Evolutionary conservation across 1,140 invertebrate genomes (phyloP), one percentile per base, ranked within the genome.

Genomic region (Halictus rubicundus): DNA sequence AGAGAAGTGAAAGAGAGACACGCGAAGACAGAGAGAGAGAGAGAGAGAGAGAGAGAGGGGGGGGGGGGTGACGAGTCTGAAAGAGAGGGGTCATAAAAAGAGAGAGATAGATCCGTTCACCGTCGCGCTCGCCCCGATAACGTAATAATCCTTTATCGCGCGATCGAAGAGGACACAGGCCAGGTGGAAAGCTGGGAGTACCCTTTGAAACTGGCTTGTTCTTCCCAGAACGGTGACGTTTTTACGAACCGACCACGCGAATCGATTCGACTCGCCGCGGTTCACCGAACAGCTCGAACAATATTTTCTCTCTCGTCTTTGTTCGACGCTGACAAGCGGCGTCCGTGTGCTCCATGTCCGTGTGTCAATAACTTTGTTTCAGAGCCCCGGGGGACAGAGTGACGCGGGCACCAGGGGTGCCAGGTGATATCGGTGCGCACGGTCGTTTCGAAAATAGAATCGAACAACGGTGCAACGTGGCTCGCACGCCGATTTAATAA

Each of bases 61-160:
- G 49, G 19, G 19, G 19, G 16, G 10, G 46, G 3, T 8, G 16
- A 16, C 16, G 39, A 42, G 10, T 42, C 8, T 10, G 8, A 14
- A 12, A 49, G 46, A 49, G 14, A 19, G 46, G 46, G 14, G 4
- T 16, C 46, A 19, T 14, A 19, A 5, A 49, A 12, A 49, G 16
- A 49, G 14, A 49, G 46, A 57, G 57, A 72, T 42, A 72, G 61
- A 71, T 49, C 57, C 46, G 32, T 68, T 61, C 46, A 54, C 39
- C 5, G n/a, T n/a, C 54, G 54, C 57, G 52, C 32, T 63, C 49
- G 57, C 27, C 52, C 71, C 70, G 77, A 82, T 82, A 82, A 82
- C 60, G 81, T 70, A 79, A 82, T 82, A 82, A 82, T 82, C 77
- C 77, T 82, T 82, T 82, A 82, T 80, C 70, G 81, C 59, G 59